Conservation (phyloP, 92 coral and sea anemone genomes). For the Heliopora coerulea region DNA sequence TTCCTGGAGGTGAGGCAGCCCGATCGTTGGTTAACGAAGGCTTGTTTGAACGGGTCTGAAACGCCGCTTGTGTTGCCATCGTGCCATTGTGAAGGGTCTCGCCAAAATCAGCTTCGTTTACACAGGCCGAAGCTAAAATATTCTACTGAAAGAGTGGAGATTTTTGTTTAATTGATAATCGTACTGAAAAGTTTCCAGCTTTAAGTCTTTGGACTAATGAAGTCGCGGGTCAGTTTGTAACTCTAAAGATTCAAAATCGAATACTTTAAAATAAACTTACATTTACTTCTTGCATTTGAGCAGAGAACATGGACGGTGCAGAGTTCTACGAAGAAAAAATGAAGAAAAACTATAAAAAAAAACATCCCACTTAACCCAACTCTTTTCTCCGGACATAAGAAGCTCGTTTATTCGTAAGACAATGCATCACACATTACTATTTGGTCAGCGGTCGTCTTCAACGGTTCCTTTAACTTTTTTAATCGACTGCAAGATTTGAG, state of each 20-base stretch:
- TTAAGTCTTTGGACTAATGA: too few species aligned
- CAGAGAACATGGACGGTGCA: constrained; percentile 93
- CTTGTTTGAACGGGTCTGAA: not conserved
- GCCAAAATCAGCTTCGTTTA: constrained; percentile 86
- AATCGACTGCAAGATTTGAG: constrained; percentile 90
- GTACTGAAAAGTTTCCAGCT: too few species aligned
- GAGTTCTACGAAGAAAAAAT: constrained; percentile 58
- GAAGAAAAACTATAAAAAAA: not conserved
- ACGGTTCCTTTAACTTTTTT: constrained; percentile 92
- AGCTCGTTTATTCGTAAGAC: not conserved
- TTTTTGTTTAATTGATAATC: not conserved
- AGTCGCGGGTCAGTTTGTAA: too few species aligned
- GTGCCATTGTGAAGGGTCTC: constrained; percentile 28
- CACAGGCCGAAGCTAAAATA: constrained; percentile 97
- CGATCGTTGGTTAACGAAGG: constrained; percentile 22
- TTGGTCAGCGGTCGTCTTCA: constrained; percentile 95
- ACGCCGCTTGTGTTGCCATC: constrained; percentile 14
- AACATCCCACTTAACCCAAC: not conserved
- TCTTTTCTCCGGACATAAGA: not conserved
- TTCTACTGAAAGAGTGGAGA: constrained; percentile 60
- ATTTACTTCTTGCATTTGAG: constrained; percentile 98
- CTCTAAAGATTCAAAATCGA: not conserved
- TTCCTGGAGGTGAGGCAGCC: constrained; percentile 39
- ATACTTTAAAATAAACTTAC: constrained; percentile 54
- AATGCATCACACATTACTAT: constrained; percentile 55